Evolutionary conservation across 2,888 invertebrate species (phyloP).

Genomic region (Scotopteryx bipunctaria): DNA sequence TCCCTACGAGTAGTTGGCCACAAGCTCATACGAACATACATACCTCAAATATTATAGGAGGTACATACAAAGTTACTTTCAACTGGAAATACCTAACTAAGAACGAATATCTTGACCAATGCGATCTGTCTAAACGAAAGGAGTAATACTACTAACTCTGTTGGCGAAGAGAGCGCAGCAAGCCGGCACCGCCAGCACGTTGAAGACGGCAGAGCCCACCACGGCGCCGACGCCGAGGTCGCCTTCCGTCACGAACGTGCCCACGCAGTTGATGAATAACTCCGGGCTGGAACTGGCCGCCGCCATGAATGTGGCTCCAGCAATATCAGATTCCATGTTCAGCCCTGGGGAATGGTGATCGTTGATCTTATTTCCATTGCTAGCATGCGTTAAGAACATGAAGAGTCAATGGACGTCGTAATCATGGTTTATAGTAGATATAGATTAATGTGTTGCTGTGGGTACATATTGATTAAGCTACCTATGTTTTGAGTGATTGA

Average conservation of each 20-base stretch:
- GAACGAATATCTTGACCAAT: neutral
- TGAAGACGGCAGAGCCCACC: conserved; percentile 91
- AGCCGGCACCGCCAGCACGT: conserved; percentile 89
- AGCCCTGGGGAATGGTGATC: conserved; percentile 67
- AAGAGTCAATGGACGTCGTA: too few species aligned
- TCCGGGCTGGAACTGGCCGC: conserved; percentile 94
- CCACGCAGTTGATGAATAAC: conserved; percentile 92
- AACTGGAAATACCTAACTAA: neutral
- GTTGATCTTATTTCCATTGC: neutral
- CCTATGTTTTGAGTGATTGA: too few species aligned
- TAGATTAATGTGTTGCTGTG: too few species aligned
- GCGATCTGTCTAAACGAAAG: too few species aligned
- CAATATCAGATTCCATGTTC: conserved; percentile 89
- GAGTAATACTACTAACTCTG: conserved; percentile 66
- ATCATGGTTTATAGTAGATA: too few species aligned
- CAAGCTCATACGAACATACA: too few species aligned
- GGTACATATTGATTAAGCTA: too few species aligned
- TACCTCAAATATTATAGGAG: too few species aligned
- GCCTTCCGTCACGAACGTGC: conserved; percentile 90
- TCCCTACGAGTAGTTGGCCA: too few species aligned
- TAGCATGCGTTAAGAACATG: too few species aligned
- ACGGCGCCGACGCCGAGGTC: conserved; percentile 91
- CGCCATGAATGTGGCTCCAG: conserved; percentile 96
- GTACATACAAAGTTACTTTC: neutral
- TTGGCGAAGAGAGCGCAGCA: conserved; percentile 87